Percentiles rank a stretch among this genome's conserved stretches.
phyloP scores from a whole-genome alignment of 2,797 vertebrate species.

The Halcyon badia region DNA sequence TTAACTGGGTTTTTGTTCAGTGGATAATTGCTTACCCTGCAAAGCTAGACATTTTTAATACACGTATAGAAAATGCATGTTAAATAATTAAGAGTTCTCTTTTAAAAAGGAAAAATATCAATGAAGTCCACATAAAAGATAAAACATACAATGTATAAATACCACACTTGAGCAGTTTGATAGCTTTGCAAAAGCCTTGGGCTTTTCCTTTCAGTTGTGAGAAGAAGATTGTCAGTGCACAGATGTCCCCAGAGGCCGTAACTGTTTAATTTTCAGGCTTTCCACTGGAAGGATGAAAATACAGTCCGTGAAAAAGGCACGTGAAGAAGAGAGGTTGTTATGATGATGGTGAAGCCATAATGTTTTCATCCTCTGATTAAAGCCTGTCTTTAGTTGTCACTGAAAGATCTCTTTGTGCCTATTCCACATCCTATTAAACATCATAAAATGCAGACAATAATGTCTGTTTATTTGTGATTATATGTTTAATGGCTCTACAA shows the following conservation, averaged over 20 bases:
- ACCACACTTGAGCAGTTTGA: slow-evolving; percentile 5
- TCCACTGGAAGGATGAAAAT: slow-evolving; percentile 68
- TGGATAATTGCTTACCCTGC: not conserved
- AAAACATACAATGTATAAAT: not conserved
- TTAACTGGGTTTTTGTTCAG: slow-evolving; percentile 30
- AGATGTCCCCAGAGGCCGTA: slow-evolving; percentile 58
- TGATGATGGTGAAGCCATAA: not conserved
- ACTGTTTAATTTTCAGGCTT: slow-evolving; percentile 81
- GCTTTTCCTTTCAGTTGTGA: slow-evolving; percentile 72
- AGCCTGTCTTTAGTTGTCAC: not conserved
- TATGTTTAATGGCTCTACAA: not conserved
- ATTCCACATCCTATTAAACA: not conserved
- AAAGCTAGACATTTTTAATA: not conserved
- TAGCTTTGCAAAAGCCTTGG: slow-evolving; percentile 1
- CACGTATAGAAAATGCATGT: not conserved
- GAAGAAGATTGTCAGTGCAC: slow-evolving; percentile 49
- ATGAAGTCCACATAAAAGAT: not conserved
- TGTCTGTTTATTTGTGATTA: not conserved
- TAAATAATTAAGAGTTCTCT: slow-evolving; percentile 1
- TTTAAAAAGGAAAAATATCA: not conserved
- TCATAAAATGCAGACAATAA: not conserved
- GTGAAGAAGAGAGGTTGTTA: slow-evolving; percentile 36
- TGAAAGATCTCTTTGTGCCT: not conserved
- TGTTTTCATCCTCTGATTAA: not conserved
- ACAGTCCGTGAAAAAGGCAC: slow-evolving; percentile 43